A percentile compares a stretch with the other conserved stretches of the same genome.
Conservation (phyloP, 2,888 invertebrate species). For the Linnaemya tessellans region DNA sequence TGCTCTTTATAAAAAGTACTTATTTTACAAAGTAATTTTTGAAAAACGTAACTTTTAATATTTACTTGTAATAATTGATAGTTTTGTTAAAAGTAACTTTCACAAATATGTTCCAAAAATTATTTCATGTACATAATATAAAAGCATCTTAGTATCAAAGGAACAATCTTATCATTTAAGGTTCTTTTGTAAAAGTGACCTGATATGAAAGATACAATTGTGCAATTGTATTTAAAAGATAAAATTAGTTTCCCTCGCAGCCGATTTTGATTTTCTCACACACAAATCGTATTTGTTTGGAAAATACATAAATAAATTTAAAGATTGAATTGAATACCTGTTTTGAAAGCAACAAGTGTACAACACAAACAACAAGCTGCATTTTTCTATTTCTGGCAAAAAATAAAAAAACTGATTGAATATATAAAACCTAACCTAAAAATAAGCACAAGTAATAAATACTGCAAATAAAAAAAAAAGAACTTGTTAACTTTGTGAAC, state of each 20-base stretch:
- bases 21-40: too few relatives aligned
- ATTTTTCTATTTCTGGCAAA: conserved; percentile 29
- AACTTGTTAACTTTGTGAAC: conserved; percentile 57
- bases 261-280: conserved; percentile 36
- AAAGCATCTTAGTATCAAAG: too few relatives aligned
- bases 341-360: conserved; percentile 67
- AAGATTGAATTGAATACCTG: conserved; percentile 60
- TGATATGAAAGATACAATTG: too few relatives aligned
- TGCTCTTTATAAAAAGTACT: too few relatives aligned
- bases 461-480: conserved; percentile 2
- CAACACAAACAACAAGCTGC: conserved; percentile 13
- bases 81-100: too few relatives aligned
- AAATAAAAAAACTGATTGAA: conserved; percentile 20
- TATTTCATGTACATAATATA: too few relatives aligned
- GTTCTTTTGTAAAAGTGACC: too few relatives aligned
- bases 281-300: conserved; percentile 33
- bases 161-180: too few relatives aligned
- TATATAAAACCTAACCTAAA: conserved; percentile 51
- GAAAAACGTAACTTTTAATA: too few relatives aligned
- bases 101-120: too few relatives aligned
- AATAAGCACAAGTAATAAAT: conserved; percentile 27
- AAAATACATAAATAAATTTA: conserved; percentile 26
- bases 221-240: not conserved
- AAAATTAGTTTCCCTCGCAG: not conserved
- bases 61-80: too few relatives aligned